Evolutionary conservation across 2,113 vertebrate genomes (phyloP), one percentile per base, ranked within the genome.

Genomic region (Apaloderma vittatum): DNA sequence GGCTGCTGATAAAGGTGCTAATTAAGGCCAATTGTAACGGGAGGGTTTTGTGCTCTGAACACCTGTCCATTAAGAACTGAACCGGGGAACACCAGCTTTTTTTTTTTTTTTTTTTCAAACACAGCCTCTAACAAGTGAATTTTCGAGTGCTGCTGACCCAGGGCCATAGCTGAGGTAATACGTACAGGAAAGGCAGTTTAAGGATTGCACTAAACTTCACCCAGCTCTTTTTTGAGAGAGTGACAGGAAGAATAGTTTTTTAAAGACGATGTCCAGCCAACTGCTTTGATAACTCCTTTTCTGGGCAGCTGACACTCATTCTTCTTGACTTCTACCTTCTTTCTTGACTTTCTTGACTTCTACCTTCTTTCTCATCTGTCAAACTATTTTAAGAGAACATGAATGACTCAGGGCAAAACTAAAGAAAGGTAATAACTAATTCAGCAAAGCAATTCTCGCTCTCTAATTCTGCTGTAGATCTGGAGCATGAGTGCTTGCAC

Each of bases 1-100:
- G 66, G 89, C 93, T 46, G 92, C 90, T 90, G 79, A 91, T 78
- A 29, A 87, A 92, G 95, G 90, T 95, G 95, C 90, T 97, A 96
- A 97, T 97, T 97, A 97, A 95, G 76, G 71, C 90, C 86, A 26
- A 75, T 94, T 92, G 95, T 84, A 36, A 74, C 20, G 26, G 40
- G 37, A 10, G 22, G 65, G 63, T 84, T 96, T 94, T 96, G 95
- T 96, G 88, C 68, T 36, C 72, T 9, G 61, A 88, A 85, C 96
- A 97, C 96, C 97, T 97, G 97, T 81, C 96, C 95, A 75, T 94
- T 87, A 89, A 72, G 72, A n/a, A 10, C 27, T 1, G 49, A 48
- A 80, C 76, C 19, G 68, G 40, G 86, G 21, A 93, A 8, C 68
- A 45, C 54, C 88, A 3, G 87, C 66, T 70, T 36, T 55, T 49